Conservation (phyloP, 2,888 invertebrate genomes). For the Synergus itoensis region DNA sequence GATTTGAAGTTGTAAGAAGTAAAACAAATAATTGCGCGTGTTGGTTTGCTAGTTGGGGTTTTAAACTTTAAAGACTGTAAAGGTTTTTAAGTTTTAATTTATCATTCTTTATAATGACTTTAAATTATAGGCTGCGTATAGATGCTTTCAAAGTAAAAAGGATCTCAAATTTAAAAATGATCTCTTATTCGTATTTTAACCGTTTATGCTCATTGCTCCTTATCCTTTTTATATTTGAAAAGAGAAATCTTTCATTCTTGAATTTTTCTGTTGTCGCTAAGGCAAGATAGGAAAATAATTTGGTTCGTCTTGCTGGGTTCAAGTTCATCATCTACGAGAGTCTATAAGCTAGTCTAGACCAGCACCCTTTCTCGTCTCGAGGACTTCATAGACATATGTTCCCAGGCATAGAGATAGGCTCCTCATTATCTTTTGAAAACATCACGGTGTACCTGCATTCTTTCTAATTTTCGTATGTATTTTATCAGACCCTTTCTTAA, state of each 20-base stretch:
- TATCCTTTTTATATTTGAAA: no score
- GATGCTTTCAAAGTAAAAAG: no score
- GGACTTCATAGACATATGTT: neutral
- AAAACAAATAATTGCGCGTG: no score
- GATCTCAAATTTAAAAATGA: no score
- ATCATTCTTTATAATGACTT: no score
- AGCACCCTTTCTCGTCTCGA: neutral
- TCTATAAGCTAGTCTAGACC: neutral
- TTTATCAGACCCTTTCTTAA: neutral
- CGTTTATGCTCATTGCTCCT: no score
- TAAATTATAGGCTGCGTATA: no score
- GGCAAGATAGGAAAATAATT: neutral
- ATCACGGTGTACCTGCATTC: neutral
- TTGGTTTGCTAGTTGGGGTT: no score
- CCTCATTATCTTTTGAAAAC: slow-evolving; percentile 1
- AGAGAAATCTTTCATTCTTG: neutral
- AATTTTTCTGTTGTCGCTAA: neutral
- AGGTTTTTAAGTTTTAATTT: no score
- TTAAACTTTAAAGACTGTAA: no score
- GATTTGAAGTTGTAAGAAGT: no score
- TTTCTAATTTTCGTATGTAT: neutral
- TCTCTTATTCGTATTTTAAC: no score
- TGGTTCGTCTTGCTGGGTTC: neutral
- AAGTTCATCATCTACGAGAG: neutral
- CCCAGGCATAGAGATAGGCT: neutral